Base-by-base conservation (phyloP, 2,888 invertebrate species). In the Drosophila gaucha region DNA sequence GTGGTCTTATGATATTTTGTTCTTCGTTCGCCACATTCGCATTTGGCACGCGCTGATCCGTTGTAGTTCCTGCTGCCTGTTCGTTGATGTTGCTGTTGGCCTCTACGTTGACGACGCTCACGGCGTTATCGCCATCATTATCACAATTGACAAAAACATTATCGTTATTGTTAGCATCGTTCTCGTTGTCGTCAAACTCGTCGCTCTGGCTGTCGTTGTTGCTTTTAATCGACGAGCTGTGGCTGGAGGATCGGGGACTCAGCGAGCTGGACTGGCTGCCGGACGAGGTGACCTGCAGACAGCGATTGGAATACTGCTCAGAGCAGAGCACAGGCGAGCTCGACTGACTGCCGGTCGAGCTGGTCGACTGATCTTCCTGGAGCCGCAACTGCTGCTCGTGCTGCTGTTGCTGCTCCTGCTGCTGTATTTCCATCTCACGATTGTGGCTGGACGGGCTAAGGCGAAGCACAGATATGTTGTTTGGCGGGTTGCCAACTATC, bases 121-220 rank as follows among this genome's bases (percentile, higher is more conserved):
- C 30, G 5, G 0, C 0, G 16, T 14, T 4, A 10, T 8, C 12
- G 47, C 6, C 12, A 14, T 1, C 2, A 6, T 5, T 18, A 1
- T 6, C 9, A 14, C 6, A 20, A 28, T 26, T 6, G 2, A n/a
- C n/a, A n/a, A n/a, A n/a, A n/a, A n/a, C n/a, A n/a, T 1, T 12
- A 0, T 5, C 10, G 3, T 3, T 30, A 0, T 1, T 22, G 3
- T 14, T 3, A 16, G 0, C 8, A 2, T 8, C 8, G 1, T 8
- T 10, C 9, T 16, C 14, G 14, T 14, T n/a, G 30, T 2, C 5
- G 0, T 12, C 30, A 1, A 12, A 16, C 22, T n/a, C 36, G 1
- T 50, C 20, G 18, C 12, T 10, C 0, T 26, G 14, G 28, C 28
- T 51, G 4, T 51, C 14, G 28, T 39, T 39, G 22, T 39, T 14